These are phyloP conservation scores for Ancistrus triradiatus DNA, from an alignment of 2,113 vertebrate genomes.

Conservation along the genomic window DNA sequence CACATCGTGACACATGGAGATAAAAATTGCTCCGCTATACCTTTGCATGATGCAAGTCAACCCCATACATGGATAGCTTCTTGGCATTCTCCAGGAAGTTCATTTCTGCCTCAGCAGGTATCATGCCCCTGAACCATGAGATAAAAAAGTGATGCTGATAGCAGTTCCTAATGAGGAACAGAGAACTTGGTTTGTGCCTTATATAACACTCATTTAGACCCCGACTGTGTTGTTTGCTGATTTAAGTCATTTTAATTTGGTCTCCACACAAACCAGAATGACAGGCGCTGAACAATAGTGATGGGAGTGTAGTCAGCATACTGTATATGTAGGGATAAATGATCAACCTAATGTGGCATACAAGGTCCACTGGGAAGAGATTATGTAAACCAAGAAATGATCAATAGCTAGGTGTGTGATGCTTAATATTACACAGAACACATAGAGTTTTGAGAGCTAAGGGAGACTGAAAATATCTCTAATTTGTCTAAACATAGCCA, in stretches of 20 bases:
- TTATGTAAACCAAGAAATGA: no score
- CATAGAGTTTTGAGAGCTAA: no score
- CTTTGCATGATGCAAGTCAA: constrained; percentile 97
- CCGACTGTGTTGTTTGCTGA: constrained; percentile 15
- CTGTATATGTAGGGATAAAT: no score
- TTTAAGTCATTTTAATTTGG: constrained; percentile 19
- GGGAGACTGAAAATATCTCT: no score
- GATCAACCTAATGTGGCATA: no score
- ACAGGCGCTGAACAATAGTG: constrained; percentile 38
- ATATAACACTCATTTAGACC: neutral
- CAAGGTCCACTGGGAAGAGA: no score
- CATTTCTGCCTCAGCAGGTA: constrained; percentile 93
- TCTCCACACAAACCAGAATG: constrained; percentile 19
- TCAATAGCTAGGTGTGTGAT: no score
- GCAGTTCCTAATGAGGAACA: neutral
- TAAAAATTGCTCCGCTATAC: constrained; percentile 67
- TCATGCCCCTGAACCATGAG: constrained; percentile 82
- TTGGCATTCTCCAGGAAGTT: constrained; percentile 98
- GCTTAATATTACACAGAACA: no score
- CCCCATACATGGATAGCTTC: constrained; percentile 98
- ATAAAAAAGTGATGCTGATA: constrained; percentile 3
- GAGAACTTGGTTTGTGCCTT: neutral
- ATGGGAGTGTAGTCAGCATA: no score
- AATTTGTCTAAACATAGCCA: no score
- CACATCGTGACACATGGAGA: no score